A percentile compares a stretch with the other conserved stretches of the same genome.
These are phyloP conservation scores for Aleadryas rufinucha DNA, from an alignment of 2,113 vertebrate genomes.

Conservation along the genomic window DNA sequence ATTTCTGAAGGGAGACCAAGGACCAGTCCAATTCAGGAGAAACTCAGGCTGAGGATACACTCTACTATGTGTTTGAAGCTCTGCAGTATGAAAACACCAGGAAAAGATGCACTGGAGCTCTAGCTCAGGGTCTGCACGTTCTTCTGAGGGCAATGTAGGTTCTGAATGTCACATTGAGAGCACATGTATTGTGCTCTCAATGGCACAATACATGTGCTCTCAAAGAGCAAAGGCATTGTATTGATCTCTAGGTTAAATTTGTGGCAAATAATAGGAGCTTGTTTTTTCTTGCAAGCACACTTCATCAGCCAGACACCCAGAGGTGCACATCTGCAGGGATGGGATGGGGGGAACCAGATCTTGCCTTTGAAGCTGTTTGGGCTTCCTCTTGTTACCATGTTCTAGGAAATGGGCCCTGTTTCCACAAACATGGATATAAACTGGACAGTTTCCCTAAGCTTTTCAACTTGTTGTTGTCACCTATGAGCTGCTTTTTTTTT, in stretches of 20 bases:
- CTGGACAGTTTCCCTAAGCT: background rate
- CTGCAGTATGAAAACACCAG: background rate
- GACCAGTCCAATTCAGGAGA: background rate
- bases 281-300: background rate
- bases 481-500: fast-evolving
- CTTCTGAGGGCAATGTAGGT: background rate
- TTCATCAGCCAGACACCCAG: background rate
- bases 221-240: background rate
- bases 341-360: background rate
- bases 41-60: background rate
- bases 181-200: no score
- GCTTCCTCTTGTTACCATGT: background rate
- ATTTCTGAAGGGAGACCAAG: background rate
- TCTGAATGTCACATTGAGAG: background rate
- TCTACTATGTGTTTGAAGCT: fast-evolving
- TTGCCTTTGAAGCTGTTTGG: background rate
- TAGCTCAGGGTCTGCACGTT: background rate
- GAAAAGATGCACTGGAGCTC: fast-evolving
- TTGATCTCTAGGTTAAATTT: background rate
- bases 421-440: background rate
- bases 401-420: background rate
- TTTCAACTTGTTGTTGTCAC: background rate
- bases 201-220: no score
- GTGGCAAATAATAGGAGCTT: background rate
- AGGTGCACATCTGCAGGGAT: background rate